Base-by-base conservation (phyloP, 2,797 vertebrate species). In the Heteromormyrus szaboi region DNA sequence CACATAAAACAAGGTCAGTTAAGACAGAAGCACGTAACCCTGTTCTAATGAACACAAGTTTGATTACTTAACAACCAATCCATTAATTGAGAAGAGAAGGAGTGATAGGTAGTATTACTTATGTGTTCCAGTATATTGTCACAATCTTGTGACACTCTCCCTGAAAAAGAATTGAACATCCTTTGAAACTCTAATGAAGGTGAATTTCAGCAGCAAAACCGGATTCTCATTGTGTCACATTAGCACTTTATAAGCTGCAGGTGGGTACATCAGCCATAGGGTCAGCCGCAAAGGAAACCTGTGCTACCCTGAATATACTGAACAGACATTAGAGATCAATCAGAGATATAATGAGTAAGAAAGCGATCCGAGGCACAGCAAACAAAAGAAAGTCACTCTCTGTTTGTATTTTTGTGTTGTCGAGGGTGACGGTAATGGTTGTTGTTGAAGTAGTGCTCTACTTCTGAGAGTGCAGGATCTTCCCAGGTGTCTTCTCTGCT, bases 381-480 rank as follows among this genome's bases (percentile, higher is more conserved):
- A 44, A 46, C 6, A 46, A 46, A 44, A 9, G 12, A 44, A 79
- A 79, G 72, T 72, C 65, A 72, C 65, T 37, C 72, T 46, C 72
- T n/a, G 33, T 79, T 44, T 79, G 37, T 44, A 8, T 46, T 46
- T 46, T 19, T 9, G 72, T 44, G 17, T 46, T 46, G 72, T 41
- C 6, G 33, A n/a, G 17, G 72, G 72, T 41, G 72, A 79, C 41
- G 17, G 2, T 79, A 79, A 79, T 79, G 72, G 41, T 79, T 7
- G 8, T 7, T 46, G 41, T 94, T 94, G 95, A 95, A 96, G 95
- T 95, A 95, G 94, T 94, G 91, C 93, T 92, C 94, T 94, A 90
- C 91, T 91, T 93, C 92, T 93, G 94, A 94, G 93, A 94, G 94
- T 3, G 93, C 93, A 94, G 93, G 94, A 93, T 92, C 93, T 93